Evolutionary conservation across 2,888 invertebrate species (phyloP).

Genomic region (Calliphora vomitoria): DNA sequence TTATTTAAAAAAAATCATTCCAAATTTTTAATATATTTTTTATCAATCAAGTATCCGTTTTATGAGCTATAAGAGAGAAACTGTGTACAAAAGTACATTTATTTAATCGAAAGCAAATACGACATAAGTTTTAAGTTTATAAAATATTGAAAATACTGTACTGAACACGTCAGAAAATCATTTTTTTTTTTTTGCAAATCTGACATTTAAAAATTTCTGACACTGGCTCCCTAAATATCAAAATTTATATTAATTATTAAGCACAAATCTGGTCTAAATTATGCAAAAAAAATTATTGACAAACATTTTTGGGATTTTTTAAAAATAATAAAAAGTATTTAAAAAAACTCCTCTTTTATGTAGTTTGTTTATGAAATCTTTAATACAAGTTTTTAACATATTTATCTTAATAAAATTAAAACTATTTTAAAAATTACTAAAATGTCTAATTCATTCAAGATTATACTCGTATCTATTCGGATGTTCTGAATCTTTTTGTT

Average conservation of each 20-base stretch:
- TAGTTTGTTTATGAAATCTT: conserved; percentile 9
- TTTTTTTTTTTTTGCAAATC: too few species aligned
- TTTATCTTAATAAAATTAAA: not conserved
- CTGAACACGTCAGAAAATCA: too few species aligned
- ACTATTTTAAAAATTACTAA: not conserved
- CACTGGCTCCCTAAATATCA: too few species aligned
- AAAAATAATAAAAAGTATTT: not conserved
- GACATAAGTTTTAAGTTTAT: too few species aligned
- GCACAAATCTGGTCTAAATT: not conserved
- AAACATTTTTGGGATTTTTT: not conserved
- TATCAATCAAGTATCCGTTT: not conserved
- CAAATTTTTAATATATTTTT: conserved; percentile 10
- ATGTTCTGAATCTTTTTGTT: too few species aligned
- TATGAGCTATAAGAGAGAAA: not conserved
- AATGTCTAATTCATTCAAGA: too few species aligned
- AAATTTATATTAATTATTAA: not conserved
- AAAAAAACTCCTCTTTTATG: not conserved
- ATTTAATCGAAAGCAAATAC: too few species aligned
- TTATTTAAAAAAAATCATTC: conserved; percentile 25
- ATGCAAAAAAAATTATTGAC: not conserved
- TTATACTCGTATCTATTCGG: too few species aligned
- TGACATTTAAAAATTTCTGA: too few species aligned
- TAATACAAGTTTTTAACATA: not conserved
- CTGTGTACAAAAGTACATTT: too few species aligned
- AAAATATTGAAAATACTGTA: too few species aligned